Percentiles rank a stretch among this genome's conserved stretches.
phyloP scores from a whole-genome alignment of 1,140 invertebrate species.

The Zaprionus gabonicus region DNA sequence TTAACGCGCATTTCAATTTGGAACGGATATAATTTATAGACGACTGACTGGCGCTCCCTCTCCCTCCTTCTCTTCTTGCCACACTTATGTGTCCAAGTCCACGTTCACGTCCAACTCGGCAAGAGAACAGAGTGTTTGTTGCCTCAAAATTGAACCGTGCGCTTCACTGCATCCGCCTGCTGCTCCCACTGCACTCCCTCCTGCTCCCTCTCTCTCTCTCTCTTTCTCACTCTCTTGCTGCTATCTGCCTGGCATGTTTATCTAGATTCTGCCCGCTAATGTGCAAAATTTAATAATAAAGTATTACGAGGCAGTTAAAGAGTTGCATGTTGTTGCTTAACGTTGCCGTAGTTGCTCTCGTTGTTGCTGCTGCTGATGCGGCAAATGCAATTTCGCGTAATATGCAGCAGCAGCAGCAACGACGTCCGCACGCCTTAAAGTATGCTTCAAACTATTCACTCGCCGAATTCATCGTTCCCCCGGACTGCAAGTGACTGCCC shows the following conservation, averaged over 20 bases:
- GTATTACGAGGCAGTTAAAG: conserved; percentile 73
- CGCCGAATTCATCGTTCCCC: conserved; percentile 54
- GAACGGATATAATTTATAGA: conserved; percentile 85
- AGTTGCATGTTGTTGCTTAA: conserved; percentile 58
- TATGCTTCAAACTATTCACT: conserved; percentile 54
- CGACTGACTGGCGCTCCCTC: conserved; percentile 78
- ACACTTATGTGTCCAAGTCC: conserved; percentile 3
- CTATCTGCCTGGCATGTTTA: conserved; percentile 71
- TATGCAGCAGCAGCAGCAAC: conserved; percentile 21
- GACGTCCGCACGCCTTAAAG: conserved; percentile 51
- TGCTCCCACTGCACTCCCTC: too few relatives aligned
- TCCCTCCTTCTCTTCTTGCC: not conserved
- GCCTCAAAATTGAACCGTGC: conserved; percentile 76
- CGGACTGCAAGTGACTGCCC: conserved; percentile 69
- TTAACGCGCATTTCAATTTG: conserved; percentile 85
- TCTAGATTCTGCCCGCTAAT: conserved; percentile 79
- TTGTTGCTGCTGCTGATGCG: conserved; percentile 19
- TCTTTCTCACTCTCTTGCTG: not conserved
- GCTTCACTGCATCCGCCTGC: conserved; percentile 58
- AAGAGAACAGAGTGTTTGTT: conserved; percentile 54
- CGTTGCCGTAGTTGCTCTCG: not conserved
- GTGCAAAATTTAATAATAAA: conserved; percentile 81
- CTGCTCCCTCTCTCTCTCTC: not conserved
- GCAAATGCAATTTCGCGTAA: conserved; percentile 63
- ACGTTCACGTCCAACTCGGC: not conserved